Evolutionary conservation across 2,888 invertebrate genomes (phyloP), one percentile per base, ranked within the genome.

Genomic region (Ferrisia virgata): DNA sequence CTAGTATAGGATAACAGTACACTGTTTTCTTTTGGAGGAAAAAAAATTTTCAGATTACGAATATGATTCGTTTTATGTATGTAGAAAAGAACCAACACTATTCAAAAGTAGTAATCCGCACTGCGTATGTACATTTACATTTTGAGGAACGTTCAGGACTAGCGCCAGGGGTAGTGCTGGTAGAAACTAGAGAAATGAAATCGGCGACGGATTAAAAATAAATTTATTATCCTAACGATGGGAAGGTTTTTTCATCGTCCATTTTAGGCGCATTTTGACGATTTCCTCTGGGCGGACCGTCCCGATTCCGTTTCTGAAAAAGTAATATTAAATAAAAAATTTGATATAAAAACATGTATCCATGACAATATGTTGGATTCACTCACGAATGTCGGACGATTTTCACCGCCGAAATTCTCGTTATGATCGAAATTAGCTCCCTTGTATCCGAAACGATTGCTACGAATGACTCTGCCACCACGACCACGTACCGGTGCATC

Each of bases 191-290:
- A 72, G n/a, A 83, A 47, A 43, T 33, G 43, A 31, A 80, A n/a
- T 80, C 80, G 43, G 33, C 53, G 28, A 43, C 53, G 33, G 28
- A 28, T 80, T 15, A 47, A 31, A 0, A 18, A 80, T 47, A 28
- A 33, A 25, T 47, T 25, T 43, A n/a, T 82, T 81, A 95, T 90
- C 95, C 95, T 89, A 97, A 92, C 89, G 96, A 95, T 87, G 97
- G 97, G 91, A 98, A 97, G 90, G 97, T 97, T 89, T 94, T 94
- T 91, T 96, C 96, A 90, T 97, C 97, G 89, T 97, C 96, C 86
- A 98, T 96, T 90, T 96, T 96, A 25, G 97, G 96, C 87, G 96
- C 91, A 87, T 94, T 85, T 82, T 86, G 85, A 58, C 80, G 72
- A 58, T 47, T 33, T 79, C 33, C 80, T 39, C 58, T 15, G 15